Conservation (phyloP, 2,888 invertebrate species). For the Diarsia dahlii region DNA sequence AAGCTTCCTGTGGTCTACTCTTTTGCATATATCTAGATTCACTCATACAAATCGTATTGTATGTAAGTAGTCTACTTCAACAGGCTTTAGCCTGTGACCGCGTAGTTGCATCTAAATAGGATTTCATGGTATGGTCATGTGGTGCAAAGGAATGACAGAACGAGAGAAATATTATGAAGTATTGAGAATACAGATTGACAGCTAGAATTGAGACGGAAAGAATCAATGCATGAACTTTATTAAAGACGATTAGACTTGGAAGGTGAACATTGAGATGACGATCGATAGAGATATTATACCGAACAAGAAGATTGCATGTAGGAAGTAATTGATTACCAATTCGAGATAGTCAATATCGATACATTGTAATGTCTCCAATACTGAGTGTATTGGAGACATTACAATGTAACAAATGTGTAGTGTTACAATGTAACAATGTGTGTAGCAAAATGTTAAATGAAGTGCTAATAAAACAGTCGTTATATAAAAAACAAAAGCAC, state of each 20-base stretch:
- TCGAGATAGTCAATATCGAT: not conserved
- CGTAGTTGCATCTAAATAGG: not conserved
- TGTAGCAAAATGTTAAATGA: not conserved
- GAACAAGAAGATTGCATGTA: not conserved
- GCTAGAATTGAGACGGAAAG: not conserved
- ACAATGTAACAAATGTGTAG: no score
- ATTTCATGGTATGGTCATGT: not conserved
- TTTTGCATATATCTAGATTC: not conserved
- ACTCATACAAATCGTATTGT: not conserved
- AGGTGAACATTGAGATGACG: not conserved
- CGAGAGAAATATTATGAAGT: not conserved
- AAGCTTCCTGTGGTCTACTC: not conserved
- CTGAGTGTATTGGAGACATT: no score
- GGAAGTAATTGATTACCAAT: not conserved
- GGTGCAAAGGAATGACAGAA: not conserved
- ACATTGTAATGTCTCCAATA: not conserved
- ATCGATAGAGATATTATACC: not conserved
- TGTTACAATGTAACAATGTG: no score
- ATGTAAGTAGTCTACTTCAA: not conserved
- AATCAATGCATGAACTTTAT: not conserved
- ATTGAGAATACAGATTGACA: not conserved
- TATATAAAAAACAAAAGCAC: constrained; percentile 16
- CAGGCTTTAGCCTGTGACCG: not conserved
- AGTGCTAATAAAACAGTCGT: not conserved
- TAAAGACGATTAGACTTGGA: not conserved